Conservation (phyloP, 2,888 invertebrate genomes). For the Argyra leucocephala region DNA sequence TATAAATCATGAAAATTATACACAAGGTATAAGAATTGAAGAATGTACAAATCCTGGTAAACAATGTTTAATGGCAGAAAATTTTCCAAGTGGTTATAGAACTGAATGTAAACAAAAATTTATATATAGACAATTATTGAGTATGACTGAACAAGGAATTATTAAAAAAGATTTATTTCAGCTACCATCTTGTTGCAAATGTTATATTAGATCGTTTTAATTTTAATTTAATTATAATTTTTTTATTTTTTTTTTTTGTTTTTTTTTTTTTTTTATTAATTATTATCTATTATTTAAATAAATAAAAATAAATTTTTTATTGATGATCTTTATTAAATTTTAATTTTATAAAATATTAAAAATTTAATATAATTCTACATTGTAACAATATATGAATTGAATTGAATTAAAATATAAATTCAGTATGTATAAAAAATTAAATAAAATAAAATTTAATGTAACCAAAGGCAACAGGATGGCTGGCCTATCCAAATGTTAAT, state of each 20-base stretch:
- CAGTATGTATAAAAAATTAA: too few species aligned
- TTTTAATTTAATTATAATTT: not conserved
- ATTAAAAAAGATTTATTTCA: constrained; percentile 48
- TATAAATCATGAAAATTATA: constrained; percentile 54
- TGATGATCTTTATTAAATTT: too few species aligned
- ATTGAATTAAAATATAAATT: too few species aligned
- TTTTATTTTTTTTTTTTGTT: too few species aligned
- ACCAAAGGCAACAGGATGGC: constrained; percentile 31
- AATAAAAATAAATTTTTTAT: too few species aligned
- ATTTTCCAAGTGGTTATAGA: constrained; percentile 45
- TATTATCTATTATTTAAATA: too few species aligned
- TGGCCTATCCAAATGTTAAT: constrained; percentile 29
- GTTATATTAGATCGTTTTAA: constrained; percentile 40
- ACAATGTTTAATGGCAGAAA: constrained; percentile 46
- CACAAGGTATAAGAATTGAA: constrained; percentile 66
- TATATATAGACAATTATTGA: constrained; percentile 47
- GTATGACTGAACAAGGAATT: constrained; percentile 43
- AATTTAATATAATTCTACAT: too few species aligned
- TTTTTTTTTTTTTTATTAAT: too few species aligned
- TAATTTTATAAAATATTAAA: too few species aligned
- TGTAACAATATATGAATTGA: too few species aligned
- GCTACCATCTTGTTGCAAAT: constrained; percentile 69
- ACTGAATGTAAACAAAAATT: constrained; percentile 53
- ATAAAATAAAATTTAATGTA: not conserved
- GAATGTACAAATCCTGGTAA: constrained; percentile 50